A percentile compares a stretch with the other conserved stretches of the same genome.
Evolutionary conservation across 1,140 invertebrate species (phyloP).

Genomic region (Varroa destructor): DNA sequence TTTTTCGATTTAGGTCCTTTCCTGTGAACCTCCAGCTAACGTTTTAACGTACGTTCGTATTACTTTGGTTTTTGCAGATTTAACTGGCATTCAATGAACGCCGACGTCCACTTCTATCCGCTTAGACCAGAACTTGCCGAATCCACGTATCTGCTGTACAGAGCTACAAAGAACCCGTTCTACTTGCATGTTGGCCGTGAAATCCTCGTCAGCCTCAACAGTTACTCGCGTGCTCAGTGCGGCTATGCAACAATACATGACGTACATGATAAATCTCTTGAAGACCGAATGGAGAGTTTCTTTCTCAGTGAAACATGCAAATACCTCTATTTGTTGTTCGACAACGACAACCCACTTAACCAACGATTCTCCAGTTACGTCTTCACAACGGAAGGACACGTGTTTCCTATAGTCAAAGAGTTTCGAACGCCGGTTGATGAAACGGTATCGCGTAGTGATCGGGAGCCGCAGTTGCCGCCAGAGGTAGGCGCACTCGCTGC

Average conservation of each 20-base stretch:
- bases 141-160: constrained; percentile 56
- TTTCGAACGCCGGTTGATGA: constrained; percentile 39
- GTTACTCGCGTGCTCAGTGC: constrained; percentile 49
- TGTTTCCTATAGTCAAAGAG: constrained; percentile 47
- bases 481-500: background rate
- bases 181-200: constrained; percentile 56
- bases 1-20: too few relatives aligned
- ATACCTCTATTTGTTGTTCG: constrained; percentile 76
- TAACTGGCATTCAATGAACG: constrained; percentile 52
- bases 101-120: constrained; percentile 55
- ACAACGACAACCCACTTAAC: constrained; percentile 53
- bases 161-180: constrained; percentile 57
- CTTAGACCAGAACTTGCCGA: constrained; percentile 54
- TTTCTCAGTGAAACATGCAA: constrained; percentile 96
- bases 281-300: constrained; percentile 98
- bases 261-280: constrained; percentile 78
- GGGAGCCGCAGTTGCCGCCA: constrained; percentile 30
- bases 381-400: constrained; percentile 57
- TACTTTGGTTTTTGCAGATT: constrained; percentile 38
- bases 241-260: constrained; percentile 58
- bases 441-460: constrained; percentile 26
- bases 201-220: constrained; percentile 51
- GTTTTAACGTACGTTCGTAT: background rate
- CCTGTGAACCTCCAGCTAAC: too few relatives aligned
- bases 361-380: constrained; percentile 42